Base-by-base conservation (phyloP, 2,797 vertebrate genomes). In the Labroides dimidiatus region DNA sequence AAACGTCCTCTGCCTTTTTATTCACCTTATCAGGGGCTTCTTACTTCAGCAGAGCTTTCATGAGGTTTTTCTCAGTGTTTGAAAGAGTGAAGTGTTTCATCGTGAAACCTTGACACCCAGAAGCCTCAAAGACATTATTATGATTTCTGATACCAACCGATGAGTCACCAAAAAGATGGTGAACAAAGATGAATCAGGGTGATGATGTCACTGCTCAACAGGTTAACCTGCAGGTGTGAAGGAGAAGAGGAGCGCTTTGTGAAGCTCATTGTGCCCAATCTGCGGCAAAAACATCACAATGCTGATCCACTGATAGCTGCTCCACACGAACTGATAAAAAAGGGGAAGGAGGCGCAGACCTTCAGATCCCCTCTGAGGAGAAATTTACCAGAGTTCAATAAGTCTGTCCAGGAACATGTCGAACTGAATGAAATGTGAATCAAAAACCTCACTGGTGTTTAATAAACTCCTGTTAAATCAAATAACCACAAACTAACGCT, bases 391-490 rank as follows among this genome's bases (percentile, higher is more conserved):
- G 30, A 33, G 30, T 33, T 33, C 30, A 33, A 33, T 33, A 33
- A 33, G 30, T 33, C 8, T 33, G 27, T 27, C 27, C 21, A 19
- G 13, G 12, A 60, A 41, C 16, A 47, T 48, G 27, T 27, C 27
- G 27, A 27, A 37, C 9, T 54, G 11, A 54, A 17, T n/a, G 36
- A 14, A 43, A 8, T 12, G 0, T 19, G 10, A 64, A 36, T 27
- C 19, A n/a, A 59, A 63, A 50, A 19, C 11, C 54, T 50, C 41
- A 49, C 6, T 37, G 37, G 13, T 59, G 48, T 45, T 19, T 1
- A 53, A 47, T 49, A 19, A n/a, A 50, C 50, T 51, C 30, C 20
- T 52, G 33, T 33, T 56, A 27, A 48, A 50, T 37, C n/a, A 44
- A 53, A 70, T 57, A 19, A 61, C 45, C 17, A 51, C 16, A 56